phyloP scores from a whole-genome alignment of 1,140 invertebrate genomes.

The Eriocheir sinensis region DNA sequence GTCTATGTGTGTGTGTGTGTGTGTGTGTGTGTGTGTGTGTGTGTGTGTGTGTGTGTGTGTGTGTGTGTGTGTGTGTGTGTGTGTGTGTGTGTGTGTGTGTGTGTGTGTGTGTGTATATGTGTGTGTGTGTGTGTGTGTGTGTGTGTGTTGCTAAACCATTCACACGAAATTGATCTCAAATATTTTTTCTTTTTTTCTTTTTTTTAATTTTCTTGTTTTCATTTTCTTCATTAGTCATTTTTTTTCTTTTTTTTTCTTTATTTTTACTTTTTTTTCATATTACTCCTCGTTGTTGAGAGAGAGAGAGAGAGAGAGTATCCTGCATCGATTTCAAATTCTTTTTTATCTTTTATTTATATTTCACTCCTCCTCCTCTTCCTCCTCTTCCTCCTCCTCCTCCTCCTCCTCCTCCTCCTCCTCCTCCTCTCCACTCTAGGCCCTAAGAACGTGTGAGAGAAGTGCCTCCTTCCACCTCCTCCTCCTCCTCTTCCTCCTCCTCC shows the following conservation, averaged over 20 bases:
- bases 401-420: background rate
- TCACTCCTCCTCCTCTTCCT: background rate
- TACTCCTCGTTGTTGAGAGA: background rate
- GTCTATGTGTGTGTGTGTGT: conserved; percentile 23
- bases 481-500: background rate
- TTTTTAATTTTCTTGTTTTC: background rate
- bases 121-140: background rate
- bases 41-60: conserved; percentile 14
- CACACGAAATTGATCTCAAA: background rate
- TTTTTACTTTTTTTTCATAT: background rate
- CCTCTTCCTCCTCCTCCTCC: background rate
- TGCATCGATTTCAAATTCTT: background rate
- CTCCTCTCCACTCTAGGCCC: too few relatives aligned
- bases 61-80: too few relatives aligned
- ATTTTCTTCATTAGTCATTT: background rate
- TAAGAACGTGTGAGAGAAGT: conserved; percentile 6
- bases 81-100: conserved; percentile 25
- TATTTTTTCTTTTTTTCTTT: background rate
- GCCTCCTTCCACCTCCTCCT: background rate
- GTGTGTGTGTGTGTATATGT: background rate
- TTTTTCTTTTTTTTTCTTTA: background rate
- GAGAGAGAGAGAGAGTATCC: conserved; percentile 25
- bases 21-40: conserved; percentile 17
- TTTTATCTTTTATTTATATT: background rate
- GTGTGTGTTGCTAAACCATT: background rate